A percentile compares a stretch with the other conserved stretches of the same genome.
phyloP scores from a whole-genome alignment of 2,113 vertebrate species.

The Engraulis encrasicolus region DNA sequence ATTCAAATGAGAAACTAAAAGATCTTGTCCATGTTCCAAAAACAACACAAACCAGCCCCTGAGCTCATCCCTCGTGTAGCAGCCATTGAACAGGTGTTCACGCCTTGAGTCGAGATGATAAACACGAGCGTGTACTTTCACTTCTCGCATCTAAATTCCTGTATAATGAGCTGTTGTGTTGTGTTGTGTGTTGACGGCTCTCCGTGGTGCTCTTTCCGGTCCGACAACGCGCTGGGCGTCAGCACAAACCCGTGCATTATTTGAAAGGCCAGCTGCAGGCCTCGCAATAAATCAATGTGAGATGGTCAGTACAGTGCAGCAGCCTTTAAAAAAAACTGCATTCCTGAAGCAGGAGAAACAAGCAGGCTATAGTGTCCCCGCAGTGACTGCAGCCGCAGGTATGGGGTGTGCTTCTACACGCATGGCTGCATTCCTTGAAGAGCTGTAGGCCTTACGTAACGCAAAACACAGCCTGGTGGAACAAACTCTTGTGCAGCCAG shows the following conservation, averaged over 20 bases:
- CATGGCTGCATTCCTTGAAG: slow-evolving; percentile 49
- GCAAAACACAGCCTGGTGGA: slow-evolving; percentile 33
- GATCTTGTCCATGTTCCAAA: background rate
- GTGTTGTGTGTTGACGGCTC: background rate
- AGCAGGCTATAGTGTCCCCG: slow-evolving; percentile 7
- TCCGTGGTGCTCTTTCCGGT: background rate
- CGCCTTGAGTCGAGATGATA: background rate
- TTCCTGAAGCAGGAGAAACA: background rate
- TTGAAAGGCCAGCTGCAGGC: background rate
- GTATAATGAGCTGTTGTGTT: background rate
- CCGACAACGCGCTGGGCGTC: background rate
- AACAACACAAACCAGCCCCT: background rate
- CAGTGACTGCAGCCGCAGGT: slow-evolving; percentile 38
- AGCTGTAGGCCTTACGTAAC: slow-evolving; percentile 39
- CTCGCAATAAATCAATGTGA: background rate
- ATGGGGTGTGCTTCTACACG: slow-evolving; percentile 24
- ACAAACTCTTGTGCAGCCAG: slow-evolving; percentile 14
- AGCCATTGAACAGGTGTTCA: background rate
- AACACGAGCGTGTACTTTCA: background rate
- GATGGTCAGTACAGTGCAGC: background rate
- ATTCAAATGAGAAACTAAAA: background rate
- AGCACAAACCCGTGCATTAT: background rate
- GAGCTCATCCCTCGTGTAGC: background rate
- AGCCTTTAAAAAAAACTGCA: background rate
- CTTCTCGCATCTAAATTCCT: background rate